Conservation (phyloP, 2,797 vertebrate species). For the Toxotes lorentzi region DNA sequence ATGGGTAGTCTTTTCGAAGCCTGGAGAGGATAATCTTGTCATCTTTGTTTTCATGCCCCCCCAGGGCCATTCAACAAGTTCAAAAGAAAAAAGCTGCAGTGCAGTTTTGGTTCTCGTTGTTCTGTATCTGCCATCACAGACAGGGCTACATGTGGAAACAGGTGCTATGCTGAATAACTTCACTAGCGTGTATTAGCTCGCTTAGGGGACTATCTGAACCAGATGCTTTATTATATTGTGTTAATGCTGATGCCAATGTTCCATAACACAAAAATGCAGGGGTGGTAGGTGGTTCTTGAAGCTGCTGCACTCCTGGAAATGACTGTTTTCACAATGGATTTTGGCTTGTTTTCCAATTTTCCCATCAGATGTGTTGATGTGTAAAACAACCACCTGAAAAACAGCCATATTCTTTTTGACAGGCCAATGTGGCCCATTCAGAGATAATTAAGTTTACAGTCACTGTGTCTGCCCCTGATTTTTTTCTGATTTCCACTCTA, state of each 20-base stretch:
- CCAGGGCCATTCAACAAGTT: slow-evolving; percentile 67
- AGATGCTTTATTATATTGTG: slow-evolving; percentile 72
- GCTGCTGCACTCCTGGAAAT: slow-evolving; percentile 38
- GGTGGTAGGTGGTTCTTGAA: slow-evolving; percentile 43
- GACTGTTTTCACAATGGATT: slow-evolving; percentile 39
- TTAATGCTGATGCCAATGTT: slow-evolving; percentile 61
- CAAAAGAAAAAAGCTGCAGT: slow-evolving; percentile 54
- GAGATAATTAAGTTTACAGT: slow-evolving; percentile 42
- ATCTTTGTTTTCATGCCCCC: slow-evolving; percentile 74
- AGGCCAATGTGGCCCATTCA: slow-evolving; percentile 30
- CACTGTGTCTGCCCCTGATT: slow-evolving; percentile 31
- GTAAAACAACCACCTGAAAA: slow-evolving; percentile 43
- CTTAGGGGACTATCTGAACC: slow-evolving; percentile 65
- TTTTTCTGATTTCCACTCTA: slow-evolving; percentile 30
- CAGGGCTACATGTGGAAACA: slow-evolving; percentile 60
- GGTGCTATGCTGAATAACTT: slow-evolving; percentile 65
- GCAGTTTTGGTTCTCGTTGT: slow-evolving; percentile 38
- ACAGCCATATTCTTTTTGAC: slow-evolving; percentile 38
- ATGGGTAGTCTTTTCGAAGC: slow-evolving; percentile 70
- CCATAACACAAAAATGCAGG: slow-evolving; percentile 28
- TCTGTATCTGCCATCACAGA: slow-evolving; percentile 47
- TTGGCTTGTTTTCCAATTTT: slow-evolving; percentile 34
- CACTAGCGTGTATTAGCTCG: slow-evolving; percentile 51
- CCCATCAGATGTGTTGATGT: slow-evolving; percentile 37
- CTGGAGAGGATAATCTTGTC: slow-evolving; percentile 67